Conservation (phyloP, 2,888 invertebrate genomes). For the Alviniconcha strummeri region DNA sequence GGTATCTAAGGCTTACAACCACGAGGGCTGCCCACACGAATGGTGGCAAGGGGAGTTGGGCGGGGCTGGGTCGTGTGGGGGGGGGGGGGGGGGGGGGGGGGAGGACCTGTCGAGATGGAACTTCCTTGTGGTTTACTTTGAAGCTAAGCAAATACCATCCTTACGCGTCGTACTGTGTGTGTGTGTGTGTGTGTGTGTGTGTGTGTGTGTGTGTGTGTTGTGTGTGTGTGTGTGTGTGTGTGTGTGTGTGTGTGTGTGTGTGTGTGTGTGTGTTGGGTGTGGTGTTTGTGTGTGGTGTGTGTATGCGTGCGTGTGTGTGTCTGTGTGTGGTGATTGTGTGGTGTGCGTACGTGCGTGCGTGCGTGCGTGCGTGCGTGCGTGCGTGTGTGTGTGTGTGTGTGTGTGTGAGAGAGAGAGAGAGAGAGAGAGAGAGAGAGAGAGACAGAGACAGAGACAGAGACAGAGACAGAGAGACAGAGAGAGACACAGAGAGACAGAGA, state of each 20-base stretch:
- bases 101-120: no score
- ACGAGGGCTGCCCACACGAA: no score
- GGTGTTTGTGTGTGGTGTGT: not conserved
- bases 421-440: not conserved
- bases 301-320: not conserved
- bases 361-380: not conserved
- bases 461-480: constrained; percentile 13
- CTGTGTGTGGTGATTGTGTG: not conserved
- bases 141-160: no score
- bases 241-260: no score
- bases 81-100: no score
- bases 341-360: not conserved
- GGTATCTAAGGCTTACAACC: no score
- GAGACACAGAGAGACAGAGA: no score
- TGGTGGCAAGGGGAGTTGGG: no score
- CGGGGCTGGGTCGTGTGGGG: no score
- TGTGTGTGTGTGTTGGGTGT: no score
- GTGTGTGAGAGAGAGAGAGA: not conserved
- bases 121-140: no score
- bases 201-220: constrained; percentile 11
- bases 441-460: not conserved
- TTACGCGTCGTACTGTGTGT: no score
- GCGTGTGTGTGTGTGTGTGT: not conserved
- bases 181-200: not conserved
- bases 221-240: not conserved